Evolutionary conservation across 2,797 vertebrate genomes (phyloP).

Genomic region (Apogon hyalosoma): DNA sequence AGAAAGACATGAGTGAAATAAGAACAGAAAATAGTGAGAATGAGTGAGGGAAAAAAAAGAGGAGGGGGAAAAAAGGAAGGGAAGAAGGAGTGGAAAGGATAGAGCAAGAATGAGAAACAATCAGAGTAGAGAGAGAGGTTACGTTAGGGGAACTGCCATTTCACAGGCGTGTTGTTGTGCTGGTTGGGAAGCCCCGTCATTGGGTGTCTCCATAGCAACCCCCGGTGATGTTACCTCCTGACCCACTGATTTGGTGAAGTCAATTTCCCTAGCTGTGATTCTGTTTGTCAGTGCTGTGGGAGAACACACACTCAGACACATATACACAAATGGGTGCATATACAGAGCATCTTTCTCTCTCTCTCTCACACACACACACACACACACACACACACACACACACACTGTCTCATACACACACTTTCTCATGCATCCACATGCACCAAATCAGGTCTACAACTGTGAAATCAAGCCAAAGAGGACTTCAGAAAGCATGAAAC

Average conservation of each 20-base stretch:
- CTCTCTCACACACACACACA: conserved; percentile 1
- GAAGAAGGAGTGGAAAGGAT: conserved; percentile 8
- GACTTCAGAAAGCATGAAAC: conserved; percentile 40
- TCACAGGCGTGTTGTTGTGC: conserved; percentile 75
- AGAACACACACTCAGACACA: conserved; percentile 23
- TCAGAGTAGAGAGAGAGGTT: conserved; percentile 58
- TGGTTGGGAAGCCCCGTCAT: conserved; percentile 76
- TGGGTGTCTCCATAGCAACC: conserved; percentile 88
- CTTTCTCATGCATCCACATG: conserved; percentile 23
- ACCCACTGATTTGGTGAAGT: conserved; percentile 84
- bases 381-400: conserved; percentile 7
- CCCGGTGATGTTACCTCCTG: conserved; percentile 84
- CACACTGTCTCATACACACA: neutral
- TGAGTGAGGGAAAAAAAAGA: conserved; percentile 3
- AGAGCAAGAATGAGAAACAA: conserved; percentile 24
- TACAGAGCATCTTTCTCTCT: neutral
- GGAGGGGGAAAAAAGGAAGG: conserved; percentile 2
- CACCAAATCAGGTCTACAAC: conserved; percentile 33
- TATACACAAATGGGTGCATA: neutral
- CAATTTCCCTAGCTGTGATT: conserved; percentile 80
- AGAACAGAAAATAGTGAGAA: conserved; percentile 15
- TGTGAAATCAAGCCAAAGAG: conserved; percentile 50
- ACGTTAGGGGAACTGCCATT: conserved; percentile 76
- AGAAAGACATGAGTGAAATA: conserved; percentile 16
- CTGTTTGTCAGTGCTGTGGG: conserved; percentile 73